These are phyloP conservation scores for Xiphophorus hellerii DNA, from an alignment of 2,113 vertebrate species.

Conservation along the genomic window DNA sequence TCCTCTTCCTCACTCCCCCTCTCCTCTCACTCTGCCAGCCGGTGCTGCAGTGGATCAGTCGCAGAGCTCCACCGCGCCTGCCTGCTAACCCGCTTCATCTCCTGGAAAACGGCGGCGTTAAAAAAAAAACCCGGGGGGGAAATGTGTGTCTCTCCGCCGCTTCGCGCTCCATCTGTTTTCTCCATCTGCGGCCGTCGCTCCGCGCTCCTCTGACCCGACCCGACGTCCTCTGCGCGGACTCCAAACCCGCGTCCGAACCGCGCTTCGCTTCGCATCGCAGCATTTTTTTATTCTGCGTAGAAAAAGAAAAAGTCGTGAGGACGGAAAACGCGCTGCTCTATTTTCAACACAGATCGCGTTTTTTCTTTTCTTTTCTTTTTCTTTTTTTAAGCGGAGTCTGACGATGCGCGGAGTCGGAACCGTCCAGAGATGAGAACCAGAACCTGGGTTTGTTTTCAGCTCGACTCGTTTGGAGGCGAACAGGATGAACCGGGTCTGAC, in stretches of 20 bases:
- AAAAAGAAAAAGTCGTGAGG: conserved; percentile 40
- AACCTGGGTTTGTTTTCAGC: conserved; percentile 16
- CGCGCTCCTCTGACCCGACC: conserved; percentile 4
- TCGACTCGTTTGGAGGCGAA: conserved; percentile 22
- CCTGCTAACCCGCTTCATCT: conserved; percentile 43
- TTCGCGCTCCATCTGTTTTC: not conserved
- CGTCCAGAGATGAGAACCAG: not conserved
- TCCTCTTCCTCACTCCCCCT: not conserved
- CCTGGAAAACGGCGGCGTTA: conserved; percentile 37
- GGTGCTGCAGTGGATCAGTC: conserved; percentile 74
- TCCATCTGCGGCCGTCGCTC: not conserved
- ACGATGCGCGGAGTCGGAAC: not conserved
- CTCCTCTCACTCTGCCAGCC: conserved; percentile 17
- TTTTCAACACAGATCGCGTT: not conserved
- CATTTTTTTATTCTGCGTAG: no score
- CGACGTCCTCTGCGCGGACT: conserved; percentile 23
- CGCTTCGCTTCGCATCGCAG: conserved; percentile 18
- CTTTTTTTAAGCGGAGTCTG: not conserved
- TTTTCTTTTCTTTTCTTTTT: not conserved
- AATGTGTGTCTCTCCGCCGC: conserved; percentile 20
- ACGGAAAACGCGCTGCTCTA: not conserved
- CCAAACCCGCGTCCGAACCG: not conserved
- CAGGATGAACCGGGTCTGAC: conserved; percentile 31
- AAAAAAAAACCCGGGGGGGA: not conserved
- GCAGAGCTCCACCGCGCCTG: conserved; percentile 46